Evolutionary conservation across 2,888 invertebrate species (phyloP), one percentile per base, ranked within the genome.

Genomic region (Cantharis rustica): DNA sequence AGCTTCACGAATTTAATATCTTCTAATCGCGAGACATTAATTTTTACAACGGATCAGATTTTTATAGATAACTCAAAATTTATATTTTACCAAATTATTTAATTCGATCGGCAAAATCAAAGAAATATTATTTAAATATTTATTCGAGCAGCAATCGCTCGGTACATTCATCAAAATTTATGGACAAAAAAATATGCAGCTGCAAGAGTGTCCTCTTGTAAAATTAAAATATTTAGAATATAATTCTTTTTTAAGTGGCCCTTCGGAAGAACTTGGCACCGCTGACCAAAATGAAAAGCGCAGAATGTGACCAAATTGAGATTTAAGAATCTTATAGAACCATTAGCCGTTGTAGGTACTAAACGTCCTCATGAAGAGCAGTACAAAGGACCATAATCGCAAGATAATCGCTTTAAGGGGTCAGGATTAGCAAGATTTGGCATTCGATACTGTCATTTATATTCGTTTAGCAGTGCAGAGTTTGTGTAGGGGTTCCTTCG

Each of bases 371-470:
- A 81, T 79, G 79, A 75, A 80, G 76, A 75, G 75, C 73, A 81
- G 78, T 84, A 83, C 82, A 85, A 77, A 84, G 85, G 84, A 82
- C 85, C 84, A 86, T 86, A 85, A 87, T 87, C 85, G 86, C 82
- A 80, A 81, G 85, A 86, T 86, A 86, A 86, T 86, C 85, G 83
- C 17, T 79, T 77, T 69, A 82, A 81, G 84, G 84, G 85, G 83
- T 84, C 80, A 81, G 85, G 84, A 87, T 87, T 87, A 87, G 87
- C 85, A 82, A 85, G 86, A 87, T 87, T 87, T 85, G 84, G 84
- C 85, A 86, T 86, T 86, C 86, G 86, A 87, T 86, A 86, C 85
- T 85, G 86, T 86, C 87, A 86, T 87, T 87, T 86, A 87, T 87
- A 86, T 87, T 87, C 86, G 86, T 87, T 87, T 86, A 86, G 84